Percentiles rank a stretch among this genome's conserved stretches.
Evolutionary conservation across 2,113 vertebrate genomes (phyloP).

Genomic region (Dendropsophus ebraccatus): DNA sequence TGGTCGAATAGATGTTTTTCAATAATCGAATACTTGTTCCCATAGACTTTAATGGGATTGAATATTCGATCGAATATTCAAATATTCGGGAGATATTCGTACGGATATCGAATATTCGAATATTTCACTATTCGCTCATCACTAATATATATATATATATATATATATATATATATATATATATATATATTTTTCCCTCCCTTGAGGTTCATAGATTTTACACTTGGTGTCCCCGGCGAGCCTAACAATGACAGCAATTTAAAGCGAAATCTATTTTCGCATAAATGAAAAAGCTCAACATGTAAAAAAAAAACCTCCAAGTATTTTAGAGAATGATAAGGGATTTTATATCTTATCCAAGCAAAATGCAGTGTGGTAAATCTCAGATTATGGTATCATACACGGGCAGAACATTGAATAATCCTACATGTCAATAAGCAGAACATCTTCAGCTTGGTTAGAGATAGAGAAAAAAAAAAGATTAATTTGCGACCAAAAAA

Average conservation of each 20-base stretch:
- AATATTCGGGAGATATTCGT: too few relatives aligned
- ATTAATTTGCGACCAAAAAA: slow-evolving; percentile 42
- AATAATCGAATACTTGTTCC: too few relatives aligned
- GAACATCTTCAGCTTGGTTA: slow-evolving; percentile 35
- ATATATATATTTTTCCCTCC: background rate
- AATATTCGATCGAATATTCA: too few relatives aligned
- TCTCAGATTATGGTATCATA: slow-evolving; percentile 55
- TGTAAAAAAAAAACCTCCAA: slow-evolving; percentile 29
- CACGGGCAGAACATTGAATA: slow-evolving; percentile 48
- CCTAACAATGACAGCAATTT: slow-evolving; percentile 1
- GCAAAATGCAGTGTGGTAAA: slow-evolving; percentile 48
- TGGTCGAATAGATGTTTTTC: too few relatives aligned
- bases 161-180: too few relatives aligned
- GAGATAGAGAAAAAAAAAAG: background rate
- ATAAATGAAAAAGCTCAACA: slow-evolving; percentile 29
- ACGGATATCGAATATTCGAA: too few relatives aligned
- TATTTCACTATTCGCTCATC: too few relatives aligned
- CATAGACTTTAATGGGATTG: too few relatives aligned
- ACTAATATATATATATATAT: too few relatives aligned
- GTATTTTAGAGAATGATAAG: slow-evolving; percentile 41
- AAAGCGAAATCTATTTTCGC: background rate
- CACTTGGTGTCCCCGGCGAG: background rate
- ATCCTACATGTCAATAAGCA: slow-evolving; percentile 54
- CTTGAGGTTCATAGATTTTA: background rate
- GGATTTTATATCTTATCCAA: slow-evolving; percentile 47